Conservation (phyloP, 1,140 invertebrate genomes). For the Heliconius hewitsoni region DNA sequence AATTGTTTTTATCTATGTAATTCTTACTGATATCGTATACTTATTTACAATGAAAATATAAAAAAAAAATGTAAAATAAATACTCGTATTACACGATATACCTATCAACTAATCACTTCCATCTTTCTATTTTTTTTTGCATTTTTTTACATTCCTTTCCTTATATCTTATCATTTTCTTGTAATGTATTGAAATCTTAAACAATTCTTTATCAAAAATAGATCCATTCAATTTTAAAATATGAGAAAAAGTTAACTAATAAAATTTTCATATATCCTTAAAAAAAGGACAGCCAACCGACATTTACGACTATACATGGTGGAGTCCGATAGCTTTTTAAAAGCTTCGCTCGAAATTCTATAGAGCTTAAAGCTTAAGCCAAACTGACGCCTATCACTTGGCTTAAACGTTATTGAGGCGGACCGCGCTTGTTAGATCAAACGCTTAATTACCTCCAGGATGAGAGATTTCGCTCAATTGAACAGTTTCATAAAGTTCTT, state of each 20-base stretch:
- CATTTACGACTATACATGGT: slow-evolving; percentile 2
- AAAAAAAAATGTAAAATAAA: too few species aligned
- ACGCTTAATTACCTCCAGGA: slow-evolving; percentile 50
- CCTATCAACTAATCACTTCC: too few species aligned
- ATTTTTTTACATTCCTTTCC: too few species aligned
- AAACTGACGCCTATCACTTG: slow-evolving; percentile 28
- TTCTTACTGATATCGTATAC: too few species aligned
- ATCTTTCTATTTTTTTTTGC: too few species aligned
- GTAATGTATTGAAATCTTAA: too few species aligned
- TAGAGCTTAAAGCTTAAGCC: slow-evolving; percentile 40
- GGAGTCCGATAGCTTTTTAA: slow-evolving; percentile 10
- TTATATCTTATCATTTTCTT: too few species aligned
- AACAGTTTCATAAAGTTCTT: slow-evolving; percentile 19
- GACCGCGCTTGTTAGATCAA: slow-evolving; percentile 53
- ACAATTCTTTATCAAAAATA: too few species aligned
- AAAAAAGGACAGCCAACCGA: neutral
- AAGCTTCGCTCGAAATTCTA: slow-evolving; percentile 9
- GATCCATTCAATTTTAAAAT: neutral
- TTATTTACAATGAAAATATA: too few species aligned
- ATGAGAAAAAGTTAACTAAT: neutral
- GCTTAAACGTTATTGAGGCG: slow-evolving; percentile 45
- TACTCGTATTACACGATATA: too few species aligned
- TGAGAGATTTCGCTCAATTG: slow-evolving; percentile 27
- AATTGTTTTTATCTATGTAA: too few species aligned
- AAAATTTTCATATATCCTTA: neutral